Base-by-base conservation (phyloP, 64 coral and sea anemone species). In the Hydrozoanthus tunicans region DNA sequence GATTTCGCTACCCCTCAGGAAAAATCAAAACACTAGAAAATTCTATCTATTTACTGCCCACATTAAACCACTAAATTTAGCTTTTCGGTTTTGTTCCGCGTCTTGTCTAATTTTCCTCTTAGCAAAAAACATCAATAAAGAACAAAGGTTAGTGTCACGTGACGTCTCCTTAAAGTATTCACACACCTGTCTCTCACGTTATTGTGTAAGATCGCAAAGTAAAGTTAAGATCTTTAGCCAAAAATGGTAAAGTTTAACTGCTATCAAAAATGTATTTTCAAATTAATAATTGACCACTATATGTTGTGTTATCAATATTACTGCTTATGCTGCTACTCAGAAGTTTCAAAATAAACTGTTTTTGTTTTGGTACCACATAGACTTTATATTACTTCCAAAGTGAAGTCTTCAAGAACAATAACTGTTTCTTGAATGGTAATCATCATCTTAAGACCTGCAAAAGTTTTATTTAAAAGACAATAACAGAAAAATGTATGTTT, bases 21-120 rank as follows among this genome's bases (percentile, higher is more conserved):
- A 86, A 86, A 84, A 86, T 9, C 53, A 56, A 86, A 86, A 86
- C 59, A 26, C 66, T 72, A 25, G 83, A 86, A 86, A 55, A 72
- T 58, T 81, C 79, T 63, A 23, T 43, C 20, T 81, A 11, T 43
- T 7, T 11, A 10, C 9, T 20, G 9, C 55, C 58, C 10, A 59
- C 13, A 59, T 24, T 24, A 32, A 10, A 81, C 14, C 60, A 81
- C 27, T 12, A 63, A 8, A 81, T 26, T 5, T 4, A 20, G 2
- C 72, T 71, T 56, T 73, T 13, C 1, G 26, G 3, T 70, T 24
- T 71, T 15, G 52, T 26, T 56, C 20, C 57, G 63, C n/a, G 56
- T 55, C 12, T 8, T 15, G 13, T 9, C 54, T 23, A 56, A 5
- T 57, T 72, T 59, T n/a, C 9, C 58, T 13, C 62, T 7, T 14